Evolutionary conservation across 1,140 invertebrate genomes (phyloP).

Genomic region (Euborellia annulipes): DNA sequence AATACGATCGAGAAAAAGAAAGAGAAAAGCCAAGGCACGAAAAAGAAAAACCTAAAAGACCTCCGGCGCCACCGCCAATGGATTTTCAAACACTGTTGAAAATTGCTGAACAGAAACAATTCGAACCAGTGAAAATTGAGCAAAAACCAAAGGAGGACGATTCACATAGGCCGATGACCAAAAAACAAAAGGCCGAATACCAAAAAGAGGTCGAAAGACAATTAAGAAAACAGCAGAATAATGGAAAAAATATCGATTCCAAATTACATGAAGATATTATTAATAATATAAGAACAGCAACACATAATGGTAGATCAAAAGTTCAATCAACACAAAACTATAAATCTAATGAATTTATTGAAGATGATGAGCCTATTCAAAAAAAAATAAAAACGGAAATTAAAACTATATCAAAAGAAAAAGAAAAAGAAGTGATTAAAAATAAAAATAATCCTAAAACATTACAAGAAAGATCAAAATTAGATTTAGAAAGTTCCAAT

Average conservation of each 20-base stretch:
- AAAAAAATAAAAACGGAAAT: too few relatives aligned
- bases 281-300: neutral
- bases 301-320: neutral
- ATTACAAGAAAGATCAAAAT: constrained; percentile 5
- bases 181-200: constrained; percentile 58
- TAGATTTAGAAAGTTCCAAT: too few relatives aligned
- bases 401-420: too few relatives aligned
- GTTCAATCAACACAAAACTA: constrained; percentile 1
- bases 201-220: constrained; percentile 37
- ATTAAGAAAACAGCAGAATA: constrained; percentile 6
- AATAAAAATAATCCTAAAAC: too few relatives aligned
- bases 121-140: constrained; percentile 50
- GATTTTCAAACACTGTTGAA: constrained; percentile 58
- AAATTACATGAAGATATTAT: neutral
- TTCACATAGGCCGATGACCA: constrained; percentile 58
- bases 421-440: too few relatives aligned
- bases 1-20: constrained; percentile 29
- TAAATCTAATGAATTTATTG: constrained; percentile 10
- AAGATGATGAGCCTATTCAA: constrained; percentile 11
- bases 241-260: neutral
- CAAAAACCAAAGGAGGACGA: constrained; percentile 33
- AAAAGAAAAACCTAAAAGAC: constrained; percentile 40
- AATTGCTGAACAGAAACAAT: constrained; percentile 66
- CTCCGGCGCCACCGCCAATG: constrained; percentile 46
- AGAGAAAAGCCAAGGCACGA: constrained; percentile 28